Base-by-base conservation (phyloP, 2,888 invertebrate genomes). In the Galerucella calmariensis region DNA sequence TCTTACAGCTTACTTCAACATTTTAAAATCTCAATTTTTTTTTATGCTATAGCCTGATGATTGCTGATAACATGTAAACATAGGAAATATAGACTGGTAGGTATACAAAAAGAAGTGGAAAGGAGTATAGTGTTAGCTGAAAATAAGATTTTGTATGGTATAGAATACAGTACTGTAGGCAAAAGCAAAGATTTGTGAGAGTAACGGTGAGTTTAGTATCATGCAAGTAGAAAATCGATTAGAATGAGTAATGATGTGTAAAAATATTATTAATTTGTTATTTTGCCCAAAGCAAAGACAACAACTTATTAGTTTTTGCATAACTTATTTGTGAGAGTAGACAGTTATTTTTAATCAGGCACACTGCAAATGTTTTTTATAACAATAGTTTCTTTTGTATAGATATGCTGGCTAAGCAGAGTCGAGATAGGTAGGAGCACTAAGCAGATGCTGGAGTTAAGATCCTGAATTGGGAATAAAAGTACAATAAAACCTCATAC, bases 151-250 rank as follows among this genome's bases (percentile, higher is more conserved):
- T 8, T 41, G 8, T 10, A 16, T 56, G 20, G 56, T 16, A 53
- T 20, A 16, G 16, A 20, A 2, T 24, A 59, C 8, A 59, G 59
- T 27, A 27, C 59, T 9, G 8, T 59, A 59, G 61, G 35, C 61
- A 35, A 35, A 61, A 61, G 61, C 61, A 35, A 61, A 61, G 14
- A 35, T 35, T 35, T 62, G 11, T 41, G 41, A 10, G 46, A 46
- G 63, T 65, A 46, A 65, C 63, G 62, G 62, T 65, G 63, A 46
- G 16, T 48, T 65, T 44, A 65, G 63, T 41, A 41, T 5, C 44
- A 44, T 46, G 20, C 41, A 65, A 9, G 20, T 35, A 62, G 11
- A 62, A 24, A 35, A 62, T 46, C 12, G 8, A n/a, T 27, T 46
- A 20, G 41, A 20, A 11, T 46, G 16, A 63, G 35, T 61, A 35